Percentiles rank a stretch among this genome's conserved stretches.
Evolutionary conservation across 2,797 vertebrate genomes (phyloP).

Genomic region (Cossypha dichroa): DNA sequence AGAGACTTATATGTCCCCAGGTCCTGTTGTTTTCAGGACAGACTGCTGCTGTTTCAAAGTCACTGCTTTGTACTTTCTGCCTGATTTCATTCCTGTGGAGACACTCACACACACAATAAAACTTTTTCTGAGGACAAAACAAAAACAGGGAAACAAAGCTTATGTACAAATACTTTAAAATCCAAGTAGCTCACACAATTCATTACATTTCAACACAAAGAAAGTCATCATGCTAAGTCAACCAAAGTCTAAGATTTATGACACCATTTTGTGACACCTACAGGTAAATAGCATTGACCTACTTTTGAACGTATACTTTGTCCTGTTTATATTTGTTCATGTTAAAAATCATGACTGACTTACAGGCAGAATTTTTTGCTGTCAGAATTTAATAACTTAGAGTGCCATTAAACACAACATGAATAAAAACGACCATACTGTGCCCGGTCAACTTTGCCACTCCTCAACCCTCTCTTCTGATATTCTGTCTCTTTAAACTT

Average conservation of each 20-base stretch:
- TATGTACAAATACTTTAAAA: background rate
- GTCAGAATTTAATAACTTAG: background rate
- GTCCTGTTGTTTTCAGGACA: slow-evolving; percentile 10
- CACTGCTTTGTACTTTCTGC: slow-evolving; percentile 21
- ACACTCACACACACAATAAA: background rate
- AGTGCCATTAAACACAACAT: background rate
- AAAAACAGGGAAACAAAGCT: background rate
- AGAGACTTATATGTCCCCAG: background rate
- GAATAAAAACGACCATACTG: background rate
- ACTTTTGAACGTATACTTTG: background rate
- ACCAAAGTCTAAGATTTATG: background rate
- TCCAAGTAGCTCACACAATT: background rate
- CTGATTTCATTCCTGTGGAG: background rate
- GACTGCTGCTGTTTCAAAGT: slow-evolving; percentile 1
- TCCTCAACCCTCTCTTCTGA: background rate
- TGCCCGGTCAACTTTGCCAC: background rate
- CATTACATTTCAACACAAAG: background rate
- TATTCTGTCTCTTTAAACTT: background rate
- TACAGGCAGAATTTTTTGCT: background rate
- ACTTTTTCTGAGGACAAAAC: background rate
- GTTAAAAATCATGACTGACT: background rate
- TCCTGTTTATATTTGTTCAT: background rate
- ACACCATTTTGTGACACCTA: background rate
- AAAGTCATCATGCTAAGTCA: background rate
- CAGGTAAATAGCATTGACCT: background rate